These are phyloP conservation scores for Antechinus flavipes DNA, from an alignment of 2,113 vertebrate species.

Conservation along the genomic window DNA sequence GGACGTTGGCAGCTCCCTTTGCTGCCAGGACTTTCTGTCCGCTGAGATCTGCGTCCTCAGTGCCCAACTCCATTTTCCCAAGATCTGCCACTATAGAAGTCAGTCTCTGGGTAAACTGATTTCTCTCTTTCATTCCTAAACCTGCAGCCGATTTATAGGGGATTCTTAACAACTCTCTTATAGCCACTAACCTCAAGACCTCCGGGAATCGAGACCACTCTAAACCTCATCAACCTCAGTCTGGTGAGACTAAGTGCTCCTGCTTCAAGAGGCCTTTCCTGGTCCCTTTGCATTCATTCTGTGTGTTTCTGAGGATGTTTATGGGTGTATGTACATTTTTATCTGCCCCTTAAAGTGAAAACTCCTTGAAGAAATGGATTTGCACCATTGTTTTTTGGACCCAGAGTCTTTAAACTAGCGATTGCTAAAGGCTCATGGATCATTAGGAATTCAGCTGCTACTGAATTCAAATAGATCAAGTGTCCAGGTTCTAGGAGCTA, in stretches of 20 bases:
- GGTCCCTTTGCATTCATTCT: conserved; percentile 5
- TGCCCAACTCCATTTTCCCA: no score
- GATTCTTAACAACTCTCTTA: no score
- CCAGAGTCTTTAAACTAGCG: background rate
- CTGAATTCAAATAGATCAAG: background rate
- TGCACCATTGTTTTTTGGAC: background rate
- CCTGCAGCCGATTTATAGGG: no score
- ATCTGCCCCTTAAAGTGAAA: background rate
- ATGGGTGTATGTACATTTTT: background rate
- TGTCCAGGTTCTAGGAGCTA: background rate
- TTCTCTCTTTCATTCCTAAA: no score
- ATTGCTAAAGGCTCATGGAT: background rate
- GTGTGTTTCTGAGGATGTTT: background rate
- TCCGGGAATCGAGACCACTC: no score
- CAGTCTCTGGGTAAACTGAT: no score
- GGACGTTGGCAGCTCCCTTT: no score
- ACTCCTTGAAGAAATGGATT: background rate
- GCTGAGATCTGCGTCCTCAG: no score
- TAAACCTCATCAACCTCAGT: no score
- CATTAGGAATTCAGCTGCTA: background rate
- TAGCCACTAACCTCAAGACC: no score
- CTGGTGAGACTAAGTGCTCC: background rate
- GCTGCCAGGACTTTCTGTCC: no score
- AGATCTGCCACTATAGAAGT: no score
- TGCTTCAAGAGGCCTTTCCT: background rate